phyloP scores from a whole-genome alignment of 1,140 invertebrate genomes.

The Drosophila ficusphila region DNA sequence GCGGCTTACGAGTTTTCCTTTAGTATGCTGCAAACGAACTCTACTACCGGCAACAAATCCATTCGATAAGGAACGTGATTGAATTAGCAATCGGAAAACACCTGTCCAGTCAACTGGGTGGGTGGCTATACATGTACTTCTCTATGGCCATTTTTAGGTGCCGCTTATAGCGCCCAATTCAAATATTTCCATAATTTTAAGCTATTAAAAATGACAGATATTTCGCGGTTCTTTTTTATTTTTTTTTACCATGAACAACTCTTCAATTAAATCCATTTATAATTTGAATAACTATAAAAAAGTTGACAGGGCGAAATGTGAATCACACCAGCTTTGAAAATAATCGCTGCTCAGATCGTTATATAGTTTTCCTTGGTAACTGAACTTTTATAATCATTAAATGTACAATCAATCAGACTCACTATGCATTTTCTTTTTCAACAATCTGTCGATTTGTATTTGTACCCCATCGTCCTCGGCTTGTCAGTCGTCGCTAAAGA shows the following conservation, averaged over 20 bases:
- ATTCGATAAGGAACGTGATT: conserved; percentile 28
- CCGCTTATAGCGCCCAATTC: conserved; percentile 44
- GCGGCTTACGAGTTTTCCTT: neutral
- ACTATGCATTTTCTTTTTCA: conserved; percentile 7
- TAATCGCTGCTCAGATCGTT: neutral
- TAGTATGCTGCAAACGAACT: conserved; percentile 22
- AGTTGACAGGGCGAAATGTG: conserved; percentile 10
- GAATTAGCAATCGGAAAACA: conserved; percentile 31
- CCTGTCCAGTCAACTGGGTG: conserved; percentile 33
- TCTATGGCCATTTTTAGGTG: conserved; percentile 24
- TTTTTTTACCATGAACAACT: neutral
- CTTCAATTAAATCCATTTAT: conserved; percentile 25
- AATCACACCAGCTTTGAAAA: conserved; percentile 16
- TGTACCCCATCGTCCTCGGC: conserved; percentile 44
- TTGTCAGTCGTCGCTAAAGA: conserved; percentile 66
- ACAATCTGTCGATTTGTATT: conserved; percentile 43
- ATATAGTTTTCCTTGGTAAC: conserved; percentile 16
- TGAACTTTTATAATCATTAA: neutral
- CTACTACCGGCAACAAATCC: conserved; percentile 26
- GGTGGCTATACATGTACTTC: conserved; percentile 31
- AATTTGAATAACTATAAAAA: conserved; percentile 24
- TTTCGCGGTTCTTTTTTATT: conserved; percentile 15
- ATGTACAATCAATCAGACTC: conserved; percentile 23
- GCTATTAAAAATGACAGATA: conserved; percentile 37
- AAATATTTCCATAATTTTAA: conserved; percentile 42